Percentiles rank a stretch among this genome's conserved stretches.
phyloP scores from a whole-genome alignment of 2,888 invertebrate species.

The Drosophila nigricruria region DNA sequence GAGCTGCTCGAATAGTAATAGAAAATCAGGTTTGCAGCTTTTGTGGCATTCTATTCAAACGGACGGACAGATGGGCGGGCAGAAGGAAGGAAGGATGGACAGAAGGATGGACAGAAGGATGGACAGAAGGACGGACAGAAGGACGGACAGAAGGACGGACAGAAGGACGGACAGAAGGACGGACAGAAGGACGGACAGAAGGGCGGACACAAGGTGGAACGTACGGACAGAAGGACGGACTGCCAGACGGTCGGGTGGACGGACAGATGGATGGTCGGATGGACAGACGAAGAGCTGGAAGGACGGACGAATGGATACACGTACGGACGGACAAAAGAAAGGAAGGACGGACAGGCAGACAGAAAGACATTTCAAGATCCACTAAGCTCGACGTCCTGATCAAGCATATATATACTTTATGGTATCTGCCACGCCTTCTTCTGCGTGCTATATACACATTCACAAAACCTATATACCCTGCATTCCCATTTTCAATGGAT shows the following conservation, averaged over 20 bases:
- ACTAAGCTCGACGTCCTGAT: background rate
- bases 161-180: too few relatives aligned
- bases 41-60: too few relatives aligned
- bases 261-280: background rate
- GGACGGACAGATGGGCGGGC: too few relatives aligned
- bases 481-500: background rate
- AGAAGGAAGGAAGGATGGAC: background rate
- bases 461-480: background rate
- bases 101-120: too few relatives aligned
- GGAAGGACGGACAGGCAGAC: background rate
- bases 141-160: background rate
- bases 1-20: too few relatives aligned
- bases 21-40: too few relatives aligned
- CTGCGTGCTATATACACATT: background rate
- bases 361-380: background rate
- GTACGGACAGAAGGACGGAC: background rate
- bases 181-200: background rate
- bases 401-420: background rate
- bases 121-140: background rate
- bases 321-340: background rate
- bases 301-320: background rate
- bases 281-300: background rate
- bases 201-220: accelerated
- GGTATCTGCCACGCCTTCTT: too few relatives aligned
- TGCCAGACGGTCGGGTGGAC: background rate